phyloP scores from a whole-genome alignment of 1,140 invertebrate species.

The Hyposmocoma kahamanoa region DNA sequence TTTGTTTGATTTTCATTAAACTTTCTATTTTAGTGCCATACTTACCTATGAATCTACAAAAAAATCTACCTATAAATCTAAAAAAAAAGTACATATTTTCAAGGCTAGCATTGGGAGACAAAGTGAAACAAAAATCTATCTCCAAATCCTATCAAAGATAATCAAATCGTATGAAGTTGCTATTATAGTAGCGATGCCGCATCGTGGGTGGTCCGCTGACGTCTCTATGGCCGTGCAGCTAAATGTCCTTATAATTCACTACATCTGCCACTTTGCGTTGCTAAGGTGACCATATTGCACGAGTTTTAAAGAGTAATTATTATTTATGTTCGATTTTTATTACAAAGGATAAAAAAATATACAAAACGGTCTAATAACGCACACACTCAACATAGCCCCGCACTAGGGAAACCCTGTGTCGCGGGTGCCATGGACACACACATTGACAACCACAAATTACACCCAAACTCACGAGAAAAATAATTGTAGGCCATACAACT shows the following conservation, averaged over 20 bases:
- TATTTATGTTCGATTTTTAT: too few relatives aligned
- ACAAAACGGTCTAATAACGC: too few relatives aligned
- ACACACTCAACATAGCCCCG: too few relatives aligned
- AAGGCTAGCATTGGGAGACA: constrained; percentile 15
- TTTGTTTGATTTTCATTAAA: too few relatives aligned
- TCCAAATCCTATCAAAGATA: constrained; percentile 10
- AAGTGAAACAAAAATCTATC: constrained; percentile 19
- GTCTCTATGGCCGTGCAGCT: constrained; percentile 61
- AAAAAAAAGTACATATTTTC: background rate
- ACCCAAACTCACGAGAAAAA: too few relatives aligned
- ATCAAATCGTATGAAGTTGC: constrained; percentile 22
- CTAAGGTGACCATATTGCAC: constrained; percentile 23
- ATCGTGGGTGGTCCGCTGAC: constrained; percentile 60
- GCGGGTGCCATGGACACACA: too few relatives aligned
- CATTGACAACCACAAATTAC: too few relatives aligned
- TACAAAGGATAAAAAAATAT: too few relatives aligned
- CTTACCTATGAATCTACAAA: background rate
- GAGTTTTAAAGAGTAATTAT: background rate
- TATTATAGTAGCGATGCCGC: constrained; percentile 20
- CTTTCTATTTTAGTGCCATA: background rate
- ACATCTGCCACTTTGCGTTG: constrained; percentile 47
- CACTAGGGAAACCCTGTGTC: too few relatives aligned
- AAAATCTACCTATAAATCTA: background rate
- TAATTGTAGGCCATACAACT: too few relatives aligned
- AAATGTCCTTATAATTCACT: constrained; percentile 66